Conservation (phyloP, 2,797 vertebrate species). For the Danio albolineatus region DNA sequence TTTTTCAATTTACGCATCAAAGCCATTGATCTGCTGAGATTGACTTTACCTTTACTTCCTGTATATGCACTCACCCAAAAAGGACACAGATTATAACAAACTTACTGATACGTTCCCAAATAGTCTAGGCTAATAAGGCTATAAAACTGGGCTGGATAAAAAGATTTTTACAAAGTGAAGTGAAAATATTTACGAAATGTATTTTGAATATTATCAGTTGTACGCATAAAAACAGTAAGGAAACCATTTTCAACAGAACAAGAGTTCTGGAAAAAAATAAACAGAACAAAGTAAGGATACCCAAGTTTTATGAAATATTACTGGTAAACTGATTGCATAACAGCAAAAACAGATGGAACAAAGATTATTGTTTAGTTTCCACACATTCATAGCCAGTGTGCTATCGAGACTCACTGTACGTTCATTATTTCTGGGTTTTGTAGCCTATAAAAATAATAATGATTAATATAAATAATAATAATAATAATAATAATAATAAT, state of each 20-base stretch:
- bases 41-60: too few relatives aligned
- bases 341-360: slow-evolving; percentile 15
- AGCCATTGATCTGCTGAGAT: too few relatives aligned
- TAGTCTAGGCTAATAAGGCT: not conserved
- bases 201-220: not conserved
- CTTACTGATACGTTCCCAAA: not conserved
- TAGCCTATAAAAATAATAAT: too few relatives aligned
- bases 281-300: not conserved
- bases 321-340: slow-evolving; percentile 20
- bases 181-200: not conserved
- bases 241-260: not conserved
- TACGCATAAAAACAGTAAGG: not conserved
- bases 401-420: not conserved
- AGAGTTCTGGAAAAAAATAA: not conserved
- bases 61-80: too few relatives aligned
- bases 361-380: not conserved
- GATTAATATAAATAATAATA: too few relatives aligned
- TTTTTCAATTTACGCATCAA: too few relatives aligned
- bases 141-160: not conserved
- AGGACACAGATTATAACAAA: too few relatives aligned
- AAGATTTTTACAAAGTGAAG: not conserved
- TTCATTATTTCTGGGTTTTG: not conserved
- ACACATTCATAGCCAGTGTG: not conserved
- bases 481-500: too few relatives aligned
- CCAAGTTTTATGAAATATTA: not conserved